Base-by-base conservation (phyloP, 1,140 invertebrate species). In the Dreissena rostriformis region DNA sequence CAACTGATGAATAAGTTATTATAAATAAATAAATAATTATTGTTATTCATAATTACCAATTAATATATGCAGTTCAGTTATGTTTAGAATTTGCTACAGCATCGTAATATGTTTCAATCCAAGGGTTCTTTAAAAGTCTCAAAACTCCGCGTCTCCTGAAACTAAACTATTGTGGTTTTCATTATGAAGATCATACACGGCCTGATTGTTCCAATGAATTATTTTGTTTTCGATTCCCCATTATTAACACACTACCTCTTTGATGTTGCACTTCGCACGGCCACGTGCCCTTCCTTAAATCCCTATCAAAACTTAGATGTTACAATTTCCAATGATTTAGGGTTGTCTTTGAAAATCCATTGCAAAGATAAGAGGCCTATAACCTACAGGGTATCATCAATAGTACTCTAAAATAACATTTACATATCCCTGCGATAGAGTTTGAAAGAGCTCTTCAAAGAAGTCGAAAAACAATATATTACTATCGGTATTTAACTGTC, bases 381-480 rank as follows among this genome's bases (percentile, higher is more conserved):
- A 79, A 79, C 75, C 55, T 78, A 19, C n/a, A 22, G 51, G 75
- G 28, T 67, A 39, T 53, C 51, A 28, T 71, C 77, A 55, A 71
- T 55, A 49, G 65, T 79, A 24, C n/a, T 55, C 61, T 79, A 79
- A 70, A 79, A 79, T 79, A 79, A 79, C 77, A 79, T 79, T 79
- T 79, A 79, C 77, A 71, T 79, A 79, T 79, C 77, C 22, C 28
- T n/a, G 65, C 57, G 65, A 79, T 57, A 68, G 68, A 68, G 66
- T 70, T 70, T 67, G 68, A 68, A 79, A 66, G n/a, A 19, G 49
- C 51, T 52, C 77, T 68, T 79, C 77, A 79, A 79, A 79, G 77
- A 53, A 66, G 77, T 70, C 66, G 77, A 67, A 67, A 70, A 55
- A 67, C 66, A 70, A 79, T 70, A 79, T 79, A 79, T 79, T 79